Base-by-base conservation (phyloP, 2,113 vertebrate genomes). In the Pachypanchax playfairii region DNA sequence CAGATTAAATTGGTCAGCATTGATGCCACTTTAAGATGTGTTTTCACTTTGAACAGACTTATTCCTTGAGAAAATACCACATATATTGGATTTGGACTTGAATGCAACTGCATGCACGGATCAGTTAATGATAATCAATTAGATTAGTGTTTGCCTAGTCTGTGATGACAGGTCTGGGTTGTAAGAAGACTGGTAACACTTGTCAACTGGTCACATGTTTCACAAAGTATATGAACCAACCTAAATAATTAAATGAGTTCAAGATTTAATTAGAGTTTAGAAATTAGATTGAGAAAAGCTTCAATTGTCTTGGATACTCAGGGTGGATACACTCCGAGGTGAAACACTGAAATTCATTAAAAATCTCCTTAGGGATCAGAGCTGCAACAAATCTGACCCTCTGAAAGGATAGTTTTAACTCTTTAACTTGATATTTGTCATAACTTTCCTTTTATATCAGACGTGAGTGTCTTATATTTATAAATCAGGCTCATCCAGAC, bases 1-100 rank as follows among this genome's bases (percentile, higher is more conserved):
- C 14, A 29, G 57, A 22, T 20, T 17, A 42, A 49, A 17, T 36
- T 67, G 54, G 56, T 17, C 26, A 65, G 46, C 82, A 63, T 65
- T 50, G 48, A 11, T 73, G 41, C 51, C 70, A 75, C 72, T 75
- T 65, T 38, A 48, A 82, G 50, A 69, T 14, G 39, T 58, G 57
- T 72, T 67, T 84, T 74, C 14, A 24, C 65, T 82, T 85, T 77
- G 47, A 85, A 86, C 43, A 51, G 42, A 61, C 58, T 84, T 64
- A 85, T 86, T 82, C 70, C 73, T 87, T 85, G 79, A 83, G 67
- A 86, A 86, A 86, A 88, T 87, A 78, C 75, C 74, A 56, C 46
- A 53, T 65, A 44, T 82, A 78, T 78, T 81, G 50, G 50, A 85
- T 86, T 87, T 79, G 31, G 72, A 48, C 61, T 31, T 74, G 73